Conservation (phyloP, 1,140 invertebrate genomes). For the Brachionus asplanchnoidis region DNA sequence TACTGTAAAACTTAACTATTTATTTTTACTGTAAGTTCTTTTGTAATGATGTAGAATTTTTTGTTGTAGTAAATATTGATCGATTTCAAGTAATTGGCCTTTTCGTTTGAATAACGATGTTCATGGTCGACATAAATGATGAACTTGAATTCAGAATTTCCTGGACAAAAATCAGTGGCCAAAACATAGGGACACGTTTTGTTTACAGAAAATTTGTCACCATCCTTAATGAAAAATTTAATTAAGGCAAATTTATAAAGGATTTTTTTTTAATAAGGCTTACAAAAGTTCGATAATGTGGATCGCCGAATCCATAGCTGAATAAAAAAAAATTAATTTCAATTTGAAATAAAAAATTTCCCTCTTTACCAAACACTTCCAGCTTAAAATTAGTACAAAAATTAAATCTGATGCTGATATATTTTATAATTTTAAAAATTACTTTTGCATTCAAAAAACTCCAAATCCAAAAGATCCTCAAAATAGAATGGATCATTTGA, state of each 20-base stretch:
- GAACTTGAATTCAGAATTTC: neutral
- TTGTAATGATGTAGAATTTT: neutral
- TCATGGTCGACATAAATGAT: constrained; percentile 28
- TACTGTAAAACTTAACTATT: neutral
- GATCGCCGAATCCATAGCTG: constrained; percentile 31
- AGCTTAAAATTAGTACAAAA: neutral
- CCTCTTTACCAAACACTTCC: neutral
- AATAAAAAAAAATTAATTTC: neutral
- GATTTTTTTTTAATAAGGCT: neutral
- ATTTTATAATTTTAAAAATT: neutral
- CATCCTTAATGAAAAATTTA: neutral
- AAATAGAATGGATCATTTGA: neutral
- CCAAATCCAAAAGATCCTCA: neutral
- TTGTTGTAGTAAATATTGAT: neutral
- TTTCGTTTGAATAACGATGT: neutral
- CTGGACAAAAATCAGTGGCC: constrained; percentile 16
- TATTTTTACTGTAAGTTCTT: neutral
- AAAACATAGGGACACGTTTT: constrained; percentile 9
- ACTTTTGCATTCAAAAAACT: neutral
- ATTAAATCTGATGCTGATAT: neutral
- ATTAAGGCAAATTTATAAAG: neutral
- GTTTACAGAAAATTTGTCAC: neutral
- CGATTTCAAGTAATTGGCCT: neutral
- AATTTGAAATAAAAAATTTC: neutral
- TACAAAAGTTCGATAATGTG: constrained; percentile 35